A percentile compares a stretch with the other conserved stretches of the same genome.
Evolutionary conservation across 1,140 invertebrate species (phyloP).

Genomic region (Pissodes strobi): DNA sequence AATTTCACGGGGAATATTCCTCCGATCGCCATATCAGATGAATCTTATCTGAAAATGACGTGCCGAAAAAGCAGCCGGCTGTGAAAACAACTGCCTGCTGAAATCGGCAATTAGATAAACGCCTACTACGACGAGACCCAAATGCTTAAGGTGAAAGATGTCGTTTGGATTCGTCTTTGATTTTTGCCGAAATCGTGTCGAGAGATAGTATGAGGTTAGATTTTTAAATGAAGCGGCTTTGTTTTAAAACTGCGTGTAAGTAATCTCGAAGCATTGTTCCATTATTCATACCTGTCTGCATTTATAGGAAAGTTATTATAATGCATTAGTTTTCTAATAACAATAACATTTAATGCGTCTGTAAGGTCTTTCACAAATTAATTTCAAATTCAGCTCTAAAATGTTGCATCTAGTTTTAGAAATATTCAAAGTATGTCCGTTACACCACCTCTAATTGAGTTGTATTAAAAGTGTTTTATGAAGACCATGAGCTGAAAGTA

Average conservation of each 20-base stretch:
- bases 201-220: slow-evolving; percentile 7
- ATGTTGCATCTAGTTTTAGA: too few relatives aligned
- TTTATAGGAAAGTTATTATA: not conserved
- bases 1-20: slow-evolving; percentile 14
- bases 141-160: slow-evolving; percentile 33
- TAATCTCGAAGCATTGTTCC: not conserved
- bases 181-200: slow-evolving; percentile 32
- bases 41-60: slow-evolving; percentile 22
- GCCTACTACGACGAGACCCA: slow-evolving; percentile 30
- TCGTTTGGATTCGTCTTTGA: slow-evolving; percentile 33
- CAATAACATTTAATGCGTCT: too few relatives aligned
- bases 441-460: too few relatives aligned
- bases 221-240: slow-evolving; percentile 3
- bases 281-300: not conserved
- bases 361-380: too few relatives aligned
- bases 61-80: slow-evolving; percentile 36
- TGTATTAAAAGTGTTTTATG: too few relatives aligned
- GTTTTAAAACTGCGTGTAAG: not conserved
- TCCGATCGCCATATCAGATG: not conserved
- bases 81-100: slow-evolving; percentile 28
- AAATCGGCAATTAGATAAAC: slow-evolving; percentile 38
- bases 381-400: too few relatives aligned
- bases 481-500: too few relatives aligned
- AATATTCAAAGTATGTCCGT: too few relatives aligned
- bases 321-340: not conserved